phyloP scores from a whole-genome alignment of 64 coral and sea anemone genomes.

The Actinia equina region DNA sequence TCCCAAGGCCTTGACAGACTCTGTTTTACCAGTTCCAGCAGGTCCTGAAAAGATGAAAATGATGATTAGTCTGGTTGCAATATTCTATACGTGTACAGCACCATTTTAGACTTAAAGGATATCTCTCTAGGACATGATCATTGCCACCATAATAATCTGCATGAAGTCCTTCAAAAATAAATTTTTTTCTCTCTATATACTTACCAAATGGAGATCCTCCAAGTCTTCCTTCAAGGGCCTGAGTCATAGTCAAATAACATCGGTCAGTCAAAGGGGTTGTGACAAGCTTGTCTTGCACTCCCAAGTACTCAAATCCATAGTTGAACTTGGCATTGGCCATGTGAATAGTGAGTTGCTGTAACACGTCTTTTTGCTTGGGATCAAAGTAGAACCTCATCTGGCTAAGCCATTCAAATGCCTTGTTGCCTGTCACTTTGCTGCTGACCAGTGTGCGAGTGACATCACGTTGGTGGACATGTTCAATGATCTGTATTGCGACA shows the following conservation, averaged over 20 bases:
- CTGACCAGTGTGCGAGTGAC: conserved; percentile 81
- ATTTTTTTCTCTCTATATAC: too few relatives aligned
- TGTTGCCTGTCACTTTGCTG: conserved; percentile 50
- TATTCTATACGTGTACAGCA: too few relatives aligned
- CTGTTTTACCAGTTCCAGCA: conserved; percentile 98
- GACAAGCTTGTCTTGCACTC: conserved; percentile 98
- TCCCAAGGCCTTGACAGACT: conserved; percentile 96
- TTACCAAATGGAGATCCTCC: conserved; percentile 98
- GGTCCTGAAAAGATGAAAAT: conserved; percentile 61
- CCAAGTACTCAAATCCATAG: conserved; percentile 99
- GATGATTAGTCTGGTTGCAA: background rate
- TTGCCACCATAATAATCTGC: too few relatives aligned
- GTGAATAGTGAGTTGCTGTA: conserved; percentile 93
- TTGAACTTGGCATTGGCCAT: conserved; percentile 99
- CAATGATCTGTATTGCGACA: conserved; percentile 65
- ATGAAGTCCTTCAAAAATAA: too few relatives aligned
- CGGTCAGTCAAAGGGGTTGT: conserved; percentile 94
- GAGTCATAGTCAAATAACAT: conserved; percentile 97
- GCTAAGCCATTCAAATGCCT: conserved; percentile 88
- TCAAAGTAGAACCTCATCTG: conserved; percentile 99
- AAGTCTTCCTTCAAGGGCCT: conserved; percentile 90
- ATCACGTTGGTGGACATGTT: conserved; percentile 96
- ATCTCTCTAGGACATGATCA: too few relatives aligned
- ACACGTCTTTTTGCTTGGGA: conserved; percentile 92
- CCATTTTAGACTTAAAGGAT: too few relatives aligned